Evolutionary conservation across 2,113 vertebrate species (phyloP), one percentile per base, ranked within the genome.

Genomic region (Phycodurus eques): DNA sequence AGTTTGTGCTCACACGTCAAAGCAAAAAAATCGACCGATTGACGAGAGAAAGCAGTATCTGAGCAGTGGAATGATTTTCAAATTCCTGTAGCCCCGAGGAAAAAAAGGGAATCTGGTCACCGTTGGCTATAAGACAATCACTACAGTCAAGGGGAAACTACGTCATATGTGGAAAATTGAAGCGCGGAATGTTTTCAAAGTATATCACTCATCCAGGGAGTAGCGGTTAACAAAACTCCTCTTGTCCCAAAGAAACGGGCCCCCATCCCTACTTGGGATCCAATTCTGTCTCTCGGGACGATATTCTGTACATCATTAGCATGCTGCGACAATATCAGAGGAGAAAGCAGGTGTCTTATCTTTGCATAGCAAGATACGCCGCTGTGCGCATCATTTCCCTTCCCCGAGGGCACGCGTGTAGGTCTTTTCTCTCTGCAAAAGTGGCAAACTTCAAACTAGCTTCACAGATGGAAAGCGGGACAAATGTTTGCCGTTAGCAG

Each of bases 281-380:
- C 56, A 31, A 59, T 59, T 59, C n/a, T 43, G 61, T 43, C 61
- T 63, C 61, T 2, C 10, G 20, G 61, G 22, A 63, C 5, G 61
- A 17, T 9, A 35, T 61, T 63, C 15, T 39, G 17, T 20, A 22
- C 44, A 43, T 65, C 42, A 65, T 65, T 65, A 65, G 63, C 63
- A 65, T 65, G 63, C 12, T 22, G 63, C 20, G 20, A 4, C 15
- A 13, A 64, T 64, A 64, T 64, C 62, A 22, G 62, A 65, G 8
- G 9, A 42, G 62, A 65, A 44, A 44, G 62, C 42, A 65, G 20
- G 42, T 65, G 62, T 65, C 19, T 65, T 65, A 22, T 65, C 62
- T 65, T 65, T 44, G 62, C 62, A 44, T 13, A 65, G 63, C 42
- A 46, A 44, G 42, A 31, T 14, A 59, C 56, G 56, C 56, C 22